A percentile compares a stretch with the other conserved stretches of the same genome.
Evolutionary conservation across 2,797 vertebrate genomes (phyloP).

Genomic region (Megaceryle alcyon): DNA sequence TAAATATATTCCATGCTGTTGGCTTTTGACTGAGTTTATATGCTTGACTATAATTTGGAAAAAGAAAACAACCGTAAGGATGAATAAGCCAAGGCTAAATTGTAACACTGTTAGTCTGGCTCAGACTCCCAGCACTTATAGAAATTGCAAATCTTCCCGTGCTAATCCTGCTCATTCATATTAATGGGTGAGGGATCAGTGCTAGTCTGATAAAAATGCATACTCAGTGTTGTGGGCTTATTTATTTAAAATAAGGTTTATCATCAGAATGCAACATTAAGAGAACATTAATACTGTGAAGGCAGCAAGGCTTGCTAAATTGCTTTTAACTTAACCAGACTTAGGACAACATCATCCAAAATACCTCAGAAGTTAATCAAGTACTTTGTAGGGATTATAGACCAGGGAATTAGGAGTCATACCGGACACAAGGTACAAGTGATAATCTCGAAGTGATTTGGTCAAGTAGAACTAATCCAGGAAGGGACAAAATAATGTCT

Average conservation of each 20-base stretch:
- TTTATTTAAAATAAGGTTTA: conserved; percentile 33
- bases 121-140: background rate
- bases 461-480: background rate
- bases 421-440: background rate
- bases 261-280: conserved; percentile 7
- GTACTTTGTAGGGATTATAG: background rate
- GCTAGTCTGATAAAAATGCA: conserved; percentile 38
- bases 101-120: background rate
- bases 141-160: conserved; percentile 13
- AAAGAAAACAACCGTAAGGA: background rate
- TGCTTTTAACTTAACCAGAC: background rate
- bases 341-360: background rate
- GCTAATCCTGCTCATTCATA: conserved; percentile 61
- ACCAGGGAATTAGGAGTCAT: background rate
- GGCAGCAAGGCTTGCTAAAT: conserved; percentile 17
- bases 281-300: conserved; percentile 22
- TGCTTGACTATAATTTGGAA: background rate
- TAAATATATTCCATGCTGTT: background rate
- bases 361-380: conserved; percentile 24
- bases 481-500: background rate
- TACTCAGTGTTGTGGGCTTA: conserved; percentile 2
- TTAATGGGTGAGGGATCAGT: conserved; percentile 36
- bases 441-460: conserved; percentile 14
- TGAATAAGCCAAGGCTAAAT: background rate
- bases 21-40: background rate